Percentiles rank a stretch among this genome's conserved stretches.
Evolutionary conservation across 2,888 invertebrate species (phyloP).

Genomic region (Drosophila recens): DNA sequence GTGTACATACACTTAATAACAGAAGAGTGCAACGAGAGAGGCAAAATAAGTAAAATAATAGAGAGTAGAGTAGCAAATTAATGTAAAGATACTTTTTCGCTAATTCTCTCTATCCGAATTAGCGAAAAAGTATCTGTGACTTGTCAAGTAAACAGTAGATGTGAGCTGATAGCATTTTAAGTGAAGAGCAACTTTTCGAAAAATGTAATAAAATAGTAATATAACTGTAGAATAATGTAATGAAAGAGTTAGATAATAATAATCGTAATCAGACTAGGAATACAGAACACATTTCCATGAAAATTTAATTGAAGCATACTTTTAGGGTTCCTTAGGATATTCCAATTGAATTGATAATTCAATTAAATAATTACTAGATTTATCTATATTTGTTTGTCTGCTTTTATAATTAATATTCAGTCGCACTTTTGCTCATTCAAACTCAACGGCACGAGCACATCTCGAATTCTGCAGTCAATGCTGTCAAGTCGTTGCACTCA

Average conservation of each 20-base stretch:
- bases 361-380: not conserved
- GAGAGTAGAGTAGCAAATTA: too few species aligned
- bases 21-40: too few species aligned
- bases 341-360: not conserved
- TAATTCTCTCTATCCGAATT: too few species aligned
- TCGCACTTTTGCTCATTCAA: not conserved
- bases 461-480: slow-evolving; percentile 22
- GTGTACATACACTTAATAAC: too few species aligned
- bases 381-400: not conserved
- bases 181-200: not conserved
- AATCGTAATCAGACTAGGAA: too few species aligned
- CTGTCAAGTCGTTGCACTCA: slow-evolving; percentile 84
- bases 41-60: too few species aligned
- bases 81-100: too few species aligned
- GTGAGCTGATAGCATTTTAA: not conserved
- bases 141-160: not conserved
- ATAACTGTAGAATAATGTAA: not conserved
- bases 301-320: not conserved
- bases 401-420: not conserved
- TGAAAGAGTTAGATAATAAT: too few species aligned
- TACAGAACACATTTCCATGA: not conserved
- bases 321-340: not conserved
- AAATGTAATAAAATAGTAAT: not conserved
- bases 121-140: too few species aligned
- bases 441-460: slow-evolving; percentile 17